Percentiles rank a stretch among this genome's conserved stretches.
Evolutionary conservation across 2,888 invertebrate species (phyloP).

Genomic region (Latheticus oryzae): DNA sequence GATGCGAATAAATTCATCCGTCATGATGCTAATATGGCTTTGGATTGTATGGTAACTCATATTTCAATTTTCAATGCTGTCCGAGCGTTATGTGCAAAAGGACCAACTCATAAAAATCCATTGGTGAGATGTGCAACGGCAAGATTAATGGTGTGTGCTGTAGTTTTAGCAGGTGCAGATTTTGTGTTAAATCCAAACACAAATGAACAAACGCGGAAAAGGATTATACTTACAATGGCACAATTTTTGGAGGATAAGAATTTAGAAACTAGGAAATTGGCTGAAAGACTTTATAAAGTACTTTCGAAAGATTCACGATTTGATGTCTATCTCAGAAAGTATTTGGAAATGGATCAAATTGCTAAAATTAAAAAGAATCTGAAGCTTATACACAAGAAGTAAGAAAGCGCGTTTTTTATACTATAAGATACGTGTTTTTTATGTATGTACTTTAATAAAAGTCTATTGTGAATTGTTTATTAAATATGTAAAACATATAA

Average conservation of each 20-base stretch:
- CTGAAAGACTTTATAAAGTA: slow-evolving; percentile 69
- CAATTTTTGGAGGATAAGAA: slow-evolving; percentile 69
- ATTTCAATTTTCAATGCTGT: slow-evolving; percentile 71
- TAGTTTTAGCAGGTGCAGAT: slow-evolving; percentile 74
- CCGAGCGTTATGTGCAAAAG: slow-evolving; percentile 67
- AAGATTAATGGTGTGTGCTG: slow-evolving; percentile 72
- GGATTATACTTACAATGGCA: slow-evolving; percentile 67
- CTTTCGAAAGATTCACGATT: slow-evolving; percentile 69
- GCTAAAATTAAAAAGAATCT: slow-evolving; percentile 33
- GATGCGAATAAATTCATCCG: slow-evolving; percentile 81
- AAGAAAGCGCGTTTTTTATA: slow-evolving; percentile 7
- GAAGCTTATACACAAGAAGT: slow-evolving; percentile 32
- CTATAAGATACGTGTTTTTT: slow-evolving; percentile 22
- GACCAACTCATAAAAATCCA: slow-evolving; percentile 73
- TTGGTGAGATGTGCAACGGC: slow-evolving; percentile 76
- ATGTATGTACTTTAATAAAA: slow-evolving; percentile 23
- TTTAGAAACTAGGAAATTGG: slow-evolving; percentile 70
- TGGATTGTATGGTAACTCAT: slow-evolving; percentile 76
- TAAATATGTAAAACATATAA: no score
- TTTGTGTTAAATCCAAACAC: slow-evolving; percentile 68
- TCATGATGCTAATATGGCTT: slow-evolving; percentile 78
- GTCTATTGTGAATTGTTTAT: no score
- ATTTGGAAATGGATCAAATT: slow-evolving; percentile 57
- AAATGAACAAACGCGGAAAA: slow-evolving; percentile 67
- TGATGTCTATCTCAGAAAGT: slow-evolving; percentile 67